These are phyloP conservation scores for Takifugu flavidus DNA, from an alignment of 2,113 vertebrate species.

Conservation along the genomic window DNA sequence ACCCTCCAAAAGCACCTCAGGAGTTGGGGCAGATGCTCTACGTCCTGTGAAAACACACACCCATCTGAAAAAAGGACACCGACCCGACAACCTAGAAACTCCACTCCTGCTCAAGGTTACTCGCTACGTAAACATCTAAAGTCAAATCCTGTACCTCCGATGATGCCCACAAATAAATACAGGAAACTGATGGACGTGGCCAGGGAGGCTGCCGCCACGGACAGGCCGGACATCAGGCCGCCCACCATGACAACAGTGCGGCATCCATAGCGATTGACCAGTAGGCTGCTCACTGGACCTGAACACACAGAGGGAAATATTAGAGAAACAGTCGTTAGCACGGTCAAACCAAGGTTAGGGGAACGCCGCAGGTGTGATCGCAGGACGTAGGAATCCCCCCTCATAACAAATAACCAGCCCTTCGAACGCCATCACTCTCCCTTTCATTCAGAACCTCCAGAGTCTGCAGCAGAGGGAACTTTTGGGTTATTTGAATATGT, in stretches of 20 bases:
- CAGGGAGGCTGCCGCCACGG: slow-evolving; percentile 78
- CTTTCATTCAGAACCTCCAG: slow-evolving; percentile 50
- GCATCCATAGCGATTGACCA: slow-evolving; percentile 80
- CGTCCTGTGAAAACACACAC: slow-evolving; percentile 20
- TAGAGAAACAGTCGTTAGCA: not conserved
- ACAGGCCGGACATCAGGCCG: slow-evolving; percentile 75
- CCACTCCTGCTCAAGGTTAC: not conserved
- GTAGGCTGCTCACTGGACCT: slow-evolving; percentile 80
- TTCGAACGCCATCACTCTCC: slow-evolving; percentile 60
- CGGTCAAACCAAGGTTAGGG: too few relatives aligned
- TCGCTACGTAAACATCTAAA: not conserved
- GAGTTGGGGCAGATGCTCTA: slow-evolving; percentile 33
- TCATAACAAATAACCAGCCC: slow-evolving; percentile 59
- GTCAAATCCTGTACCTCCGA: slow-evolving; percentile 73
- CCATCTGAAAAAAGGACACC: not conserved
- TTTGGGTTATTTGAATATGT: slow-evolving; percentile 6
- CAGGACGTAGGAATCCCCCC: too few relatives aligned
- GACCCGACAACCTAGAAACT: slow-evolving; percentile 20
- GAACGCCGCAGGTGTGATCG: too few relatives aligned
- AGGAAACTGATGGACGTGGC: slow-evolving; percentile 79
- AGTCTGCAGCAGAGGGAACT: too few relatives aligned
- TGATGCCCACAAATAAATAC: slow-evolving; percentile 77
- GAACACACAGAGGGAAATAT: not conserved
- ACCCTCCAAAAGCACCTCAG: slow-evolving; percentile 36
- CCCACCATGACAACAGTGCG: slow-evolving; percentile 79